phyloP scores from a whole-genome alignment of 2,113 vertebrate species.

The Arizona elegans region DNA sequence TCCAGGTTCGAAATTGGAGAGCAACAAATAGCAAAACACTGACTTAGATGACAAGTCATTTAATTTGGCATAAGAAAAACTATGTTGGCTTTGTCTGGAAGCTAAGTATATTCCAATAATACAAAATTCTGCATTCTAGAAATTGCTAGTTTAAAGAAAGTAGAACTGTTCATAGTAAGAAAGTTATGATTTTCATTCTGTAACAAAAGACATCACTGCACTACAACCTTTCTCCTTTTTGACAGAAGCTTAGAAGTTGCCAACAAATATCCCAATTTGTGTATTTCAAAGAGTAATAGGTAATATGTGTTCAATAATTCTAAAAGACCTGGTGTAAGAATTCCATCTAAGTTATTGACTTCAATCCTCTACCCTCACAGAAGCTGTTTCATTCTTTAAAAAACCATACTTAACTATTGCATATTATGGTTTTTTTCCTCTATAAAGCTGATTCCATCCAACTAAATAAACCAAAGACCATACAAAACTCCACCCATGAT shows the following conservation, averaged over 20 bases:
- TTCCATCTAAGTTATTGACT: neutral
- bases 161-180: rapidly evolving
- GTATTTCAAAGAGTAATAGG: neutral
- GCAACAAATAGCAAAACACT: neutral
- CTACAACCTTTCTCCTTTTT: neutral
- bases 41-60: neutral
- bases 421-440: neutral
- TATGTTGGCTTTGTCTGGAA: neutral
- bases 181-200: neutral
- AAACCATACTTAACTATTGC: neutral
- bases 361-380: neutral
- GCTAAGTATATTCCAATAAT: neutral
- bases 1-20: neutral
- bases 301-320: neutral
- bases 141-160: conserved; percentile 7
- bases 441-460: neutral
- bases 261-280: neutral
- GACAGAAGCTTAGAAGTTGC: neutral
- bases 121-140: neutral
- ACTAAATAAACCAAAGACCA: neutral
- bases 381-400: neutral
- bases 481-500: neutral
- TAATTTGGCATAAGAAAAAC: neutral
- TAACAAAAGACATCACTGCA: neutral
- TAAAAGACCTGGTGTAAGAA: neutral